Evolutionary conservation across 2,113 vertebrate genomes (phyloP), one percentile per base, ranked within the genome.

Genomic region (Phocoena phocoena): DNA sequence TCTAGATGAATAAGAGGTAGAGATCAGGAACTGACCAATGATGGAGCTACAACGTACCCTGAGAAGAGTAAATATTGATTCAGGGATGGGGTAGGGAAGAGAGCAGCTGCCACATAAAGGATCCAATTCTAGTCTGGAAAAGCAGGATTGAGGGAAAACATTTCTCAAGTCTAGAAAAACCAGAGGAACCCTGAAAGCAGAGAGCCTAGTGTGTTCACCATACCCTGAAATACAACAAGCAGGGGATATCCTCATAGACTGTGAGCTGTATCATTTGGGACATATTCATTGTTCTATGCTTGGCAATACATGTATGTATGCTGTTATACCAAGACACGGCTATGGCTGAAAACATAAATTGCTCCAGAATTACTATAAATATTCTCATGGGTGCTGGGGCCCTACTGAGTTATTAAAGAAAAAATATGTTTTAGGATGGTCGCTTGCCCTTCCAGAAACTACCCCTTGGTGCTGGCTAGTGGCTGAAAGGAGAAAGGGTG

Each of bases 281-380:
- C 20, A 83, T 89, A 96, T 95, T 84, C 82, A 88, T 82, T 84
- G 88, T 63, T 95, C 71, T 91, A 23, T 3, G 12, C 21, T 28
- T 33, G n/a, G 65, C n/a, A 73, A 50, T 65, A 47, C 70, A 95
- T 91, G 90, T 77, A 93, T 63, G 55, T 67, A 63, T 50, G 60
- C 44, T 53, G 23, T 90, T 81, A 85, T 47, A 38, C 76, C 85
- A 82, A 90, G 93, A 84, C 81, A 82, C 15, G 31, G 77, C 71
- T 71, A 25, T 60, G 60, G 58, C 58, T 80, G 92, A 77, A 94
- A n/a, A 79, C 76, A 93, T 62, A 93, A 95, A 93, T 53, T 82
- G 88, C 7, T 63, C 91, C 38, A 91, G 96, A 96, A 93, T 85
- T 47, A 62, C 55, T 81, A 81, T 92, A 96, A 98, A 71, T 95